Percentiles rank a stretch among this genome's conserved stretches.
Evolutionary conservation across 1,140 invertebrate genomes (phyloP).

Genomic region (Pomacea maculata): DNA sequence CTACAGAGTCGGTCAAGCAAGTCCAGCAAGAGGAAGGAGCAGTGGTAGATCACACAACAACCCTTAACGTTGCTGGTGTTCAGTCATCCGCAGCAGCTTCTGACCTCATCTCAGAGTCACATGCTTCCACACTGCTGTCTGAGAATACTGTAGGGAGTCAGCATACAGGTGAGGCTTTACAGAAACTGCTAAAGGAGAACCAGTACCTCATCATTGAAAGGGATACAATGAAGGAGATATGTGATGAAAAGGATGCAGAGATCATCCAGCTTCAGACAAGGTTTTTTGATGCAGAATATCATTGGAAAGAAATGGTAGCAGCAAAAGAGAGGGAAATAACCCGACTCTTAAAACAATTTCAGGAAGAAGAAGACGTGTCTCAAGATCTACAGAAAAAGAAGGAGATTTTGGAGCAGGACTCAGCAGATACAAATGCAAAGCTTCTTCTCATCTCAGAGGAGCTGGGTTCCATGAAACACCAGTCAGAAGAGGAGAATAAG

Average conservation of each 20-base stretch:
- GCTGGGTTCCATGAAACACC: conserved; percentile 18
- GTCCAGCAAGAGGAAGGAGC: conserved; percentile 7
- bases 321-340: conserved; percentile 18
- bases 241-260: conserved; percentile 34
- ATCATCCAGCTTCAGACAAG: conserved; percentile 37
- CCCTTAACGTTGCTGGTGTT: background rate
- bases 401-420: conserved; percentile 21
- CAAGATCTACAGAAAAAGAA: conserved; percentile 17
- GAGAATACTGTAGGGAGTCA: background rate
- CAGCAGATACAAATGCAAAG: conserved; percentile 22
- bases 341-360: conserved; percentile 9
- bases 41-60: conserved; percentile 16
- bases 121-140: background rate
- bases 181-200: conserved; percentile 26
- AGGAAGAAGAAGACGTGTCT: conserved; percentile 11
- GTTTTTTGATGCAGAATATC: conserved; percentile 30
- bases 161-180: background rate
- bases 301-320: conserved; percentile 24
- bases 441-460: conserved; percentile 18
- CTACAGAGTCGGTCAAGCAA: background rate
- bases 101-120: background rate
- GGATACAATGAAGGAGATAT: conserved; percentile 32
- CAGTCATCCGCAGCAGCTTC: background rate
- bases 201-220: conserved; percentile 28
- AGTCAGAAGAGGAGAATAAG: background rate